Conservation (phyloP, 2,113 vertebrate species). For the Anser brachyrhynchus region DNA sequence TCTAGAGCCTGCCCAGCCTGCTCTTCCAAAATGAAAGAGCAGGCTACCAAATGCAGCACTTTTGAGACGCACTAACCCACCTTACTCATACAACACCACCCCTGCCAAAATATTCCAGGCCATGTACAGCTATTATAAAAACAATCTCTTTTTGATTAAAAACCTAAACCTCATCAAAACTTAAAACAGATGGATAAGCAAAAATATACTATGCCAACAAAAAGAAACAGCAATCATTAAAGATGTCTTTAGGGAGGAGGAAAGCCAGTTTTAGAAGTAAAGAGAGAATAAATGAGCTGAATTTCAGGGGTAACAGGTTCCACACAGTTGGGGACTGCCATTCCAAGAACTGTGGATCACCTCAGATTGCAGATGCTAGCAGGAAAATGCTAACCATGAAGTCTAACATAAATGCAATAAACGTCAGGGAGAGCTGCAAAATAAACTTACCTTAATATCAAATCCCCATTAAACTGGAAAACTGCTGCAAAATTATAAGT, state of each 20-base stretch:
- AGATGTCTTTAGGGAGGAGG: conserved; percentile 33
- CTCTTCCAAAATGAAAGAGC: not conserved
- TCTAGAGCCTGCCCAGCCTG: not conserved
- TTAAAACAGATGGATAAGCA: conserved; percentile 66
- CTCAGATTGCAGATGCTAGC: not conserved
- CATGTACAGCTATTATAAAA: conserved; percentile 40
- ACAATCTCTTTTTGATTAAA: conserved; percentile 57
- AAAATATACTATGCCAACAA: conserved; percentile 56
- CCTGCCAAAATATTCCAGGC: conserved; percentile 50
- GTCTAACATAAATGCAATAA: not conserved
- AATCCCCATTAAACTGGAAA: not conserved
- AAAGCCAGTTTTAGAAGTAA: not conserved
- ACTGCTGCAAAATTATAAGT: conserved; percentile 6
- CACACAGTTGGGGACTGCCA: not conserved
- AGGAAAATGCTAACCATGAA: not conserved
- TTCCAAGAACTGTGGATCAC: not conserved
- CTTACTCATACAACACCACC: not conserved
- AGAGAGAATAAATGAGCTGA: conserved; percentile 34
- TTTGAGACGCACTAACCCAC: not conserved
- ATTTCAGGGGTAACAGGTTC: conserved; percentile 57
- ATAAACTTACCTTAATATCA: not conserved
- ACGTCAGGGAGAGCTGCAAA: not conserved
- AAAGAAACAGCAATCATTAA: conserved; percentile 45
- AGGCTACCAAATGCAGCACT: not conserved
- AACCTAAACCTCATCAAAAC: conserved; percentile 59